Percentiles rank a stretch among this genome's conserved stretches.
Evolutionary conservation across 1,140 invertebrate genomes (phyloP).

Genomic region (Heliconius hewitsoni): DNA sequence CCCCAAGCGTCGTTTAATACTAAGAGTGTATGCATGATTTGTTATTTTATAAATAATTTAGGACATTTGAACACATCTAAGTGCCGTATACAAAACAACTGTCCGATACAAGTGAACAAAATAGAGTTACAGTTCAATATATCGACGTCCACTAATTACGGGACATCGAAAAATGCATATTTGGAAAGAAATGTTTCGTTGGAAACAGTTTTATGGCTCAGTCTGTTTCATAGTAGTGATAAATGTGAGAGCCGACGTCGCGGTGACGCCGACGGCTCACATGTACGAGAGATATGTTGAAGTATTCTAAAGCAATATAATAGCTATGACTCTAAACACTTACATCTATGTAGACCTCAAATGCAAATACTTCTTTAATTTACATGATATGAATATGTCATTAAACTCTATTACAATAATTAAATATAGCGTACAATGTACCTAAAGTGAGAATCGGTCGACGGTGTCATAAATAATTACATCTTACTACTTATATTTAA

Average conservation of each 20-base stretch:
- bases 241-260: constrained; percentile 27
- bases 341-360: constrained; percentile 80
- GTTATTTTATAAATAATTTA: constrained; percentile 75
- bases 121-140: constrained; percentile 22
- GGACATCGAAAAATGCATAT: constrained; percentile 73
- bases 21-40: constrained; percentile 80
- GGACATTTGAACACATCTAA: constrained; percentile 72
- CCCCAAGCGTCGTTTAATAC: constrained; percentile 71
- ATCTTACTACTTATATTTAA: constrained; percentile 25
- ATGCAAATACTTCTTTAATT: constrained; percentile 80
- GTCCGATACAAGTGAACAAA: constrained; percentile 40
- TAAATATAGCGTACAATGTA: constrained; percentile 62
- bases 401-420: constrained; percentile 75
- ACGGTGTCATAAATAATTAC: constrained; percentile 13
- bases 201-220: constrained; percentile 40
- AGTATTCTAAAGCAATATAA: constrained; percentile 80
- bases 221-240: constrained; percentile 42
- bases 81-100: constrained; percentile 55
- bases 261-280: constrained; percentile 56
- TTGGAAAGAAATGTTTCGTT: constrained; percentile 65
- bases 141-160: constrained; percentile 48
- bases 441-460: constrained; percentile 44
- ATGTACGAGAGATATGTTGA: constrained; percentile 78
- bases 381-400: constrained; percentile 81
- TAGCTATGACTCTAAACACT: constrained; percentile 78